phyloP scores from a whole-genome alignment of 2,113 vertebrate species.

The Ursus arctos region DNA sequence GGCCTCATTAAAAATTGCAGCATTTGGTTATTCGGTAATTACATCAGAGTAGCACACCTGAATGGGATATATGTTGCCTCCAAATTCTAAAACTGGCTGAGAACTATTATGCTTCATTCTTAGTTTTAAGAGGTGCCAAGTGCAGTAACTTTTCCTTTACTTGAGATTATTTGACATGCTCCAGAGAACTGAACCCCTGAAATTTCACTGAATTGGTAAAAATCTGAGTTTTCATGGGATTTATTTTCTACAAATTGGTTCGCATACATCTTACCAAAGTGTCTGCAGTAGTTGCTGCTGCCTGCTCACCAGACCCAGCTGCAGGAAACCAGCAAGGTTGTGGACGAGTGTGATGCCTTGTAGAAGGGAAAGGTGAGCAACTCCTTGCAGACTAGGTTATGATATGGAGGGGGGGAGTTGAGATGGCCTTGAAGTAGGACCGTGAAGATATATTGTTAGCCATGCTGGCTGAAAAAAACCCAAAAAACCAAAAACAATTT shows the following conservation, averaged over 20 bases:
- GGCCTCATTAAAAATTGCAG: neutral
- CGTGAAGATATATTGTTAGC: neutral
- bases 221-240: neutral
- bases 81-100: neutral
- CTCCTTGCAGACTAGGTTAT: neutral
- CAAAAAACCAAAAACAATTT: neutral
- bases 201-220: neutral
- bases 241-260: neutral
- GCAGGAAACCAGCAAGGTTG: neutral
- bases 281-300: neutral
- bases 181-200: neutral
- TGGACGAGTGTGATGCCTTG: too few relatives aligned
- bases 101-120: neutral
- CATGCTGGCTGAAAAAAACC: neutral
- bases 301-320: neutral
- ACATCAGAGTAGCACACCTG: neutral
- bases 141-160: neutral
- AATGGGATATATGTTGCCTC: neutral
- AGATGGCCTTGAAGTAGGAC: neutral
- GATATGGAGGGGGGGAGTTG: neutral
- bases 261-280: neutral
- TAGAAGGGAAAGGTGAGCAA: neutral
- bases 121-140: neutral
- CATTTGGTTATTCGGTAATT: neutral
- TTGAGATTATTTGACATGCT: neutral